Evolutionary conservation across 1,140 invertebrate genomes (phyloP), one percentile per base, ranked within the genome.

Genomic region (Tetraneura akinire): DNA sequence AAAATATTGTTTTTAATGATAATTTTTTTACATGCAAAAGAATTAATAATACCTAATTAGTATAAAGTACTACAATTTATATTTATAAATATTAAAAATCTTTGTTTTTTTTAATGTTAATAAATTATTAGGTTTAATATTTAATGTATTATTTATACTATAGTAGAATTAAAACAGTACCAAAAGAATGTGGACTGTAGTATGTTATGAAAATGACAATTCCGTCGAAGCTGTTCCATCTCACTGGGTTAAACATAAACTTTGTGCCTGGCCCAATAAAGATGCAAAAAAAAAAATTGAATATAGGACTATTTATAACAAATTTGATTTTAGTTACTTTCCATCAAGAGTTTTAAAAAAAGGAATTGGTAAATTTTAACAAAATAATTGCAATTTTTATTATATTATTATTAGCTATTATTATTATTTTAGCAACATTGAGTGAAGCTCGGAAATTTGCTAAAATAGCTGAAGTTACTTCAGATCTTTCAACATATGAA

Each of bases 181-280:
- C n/a, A n/a, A n/a, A 62, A 68, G 23, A 47, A 68, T 68, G 64
- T 68, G 64, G 64, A 45, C 5, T 11, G 14, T 68, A 18, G 37
- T 68, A 2, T 4, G 6, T 68, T 68, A 45, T 45, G 42, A 68
- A 21, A 2, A 13, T 9, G 37, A 68, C n/a, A 45, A 68, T 14
- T 3, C 37, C 21, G 64, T 68, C 10, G 64, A 68, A 42, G 64
- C 37, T 45, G 64, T 68, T 68, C 64, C 37, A n/a, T 1, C 64
- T 10, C 64, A 68, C 11, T 68, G 64, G 32, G 14, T 68, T 10
- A 68, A 68, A 42, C 42, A 42, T 21, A 68, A 68, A 10, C 5
- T 68, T 0, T 68, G 37, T 13, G 64, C 64, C 21, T 68, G 64
- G 64, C 64, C 64, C 10, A 68, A 68, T 45, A 68, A 68, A 68